Evolutionary conservation across 2,888 invertebrate species (phyloP).

Genomic region (Odontocerum albicorne): DNA sequence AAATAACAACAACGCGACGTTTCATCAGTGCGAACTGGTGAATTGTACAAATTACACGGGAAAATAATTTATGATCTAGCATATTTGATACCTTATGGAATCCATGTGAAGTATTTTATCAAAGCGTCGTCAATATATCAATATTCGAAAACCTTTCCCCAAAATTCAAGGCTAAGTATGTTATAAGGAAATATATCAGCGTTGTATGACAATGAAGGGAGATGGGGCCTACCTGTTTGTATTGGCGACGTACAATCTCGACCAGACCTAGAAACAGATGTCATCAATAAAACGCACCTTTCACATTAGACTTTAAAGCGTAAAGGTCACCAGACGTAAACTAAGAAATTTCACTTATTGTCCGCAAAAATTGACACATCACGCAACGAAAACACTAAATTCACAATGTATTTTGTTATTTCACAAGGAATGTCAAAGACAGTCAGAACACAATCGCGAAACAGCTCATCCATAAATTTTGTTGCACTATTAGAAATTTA

Average conservation of each 20-base stretch:
- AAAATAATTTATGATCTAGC: too few species aligned
- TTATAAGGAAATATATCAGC: slow-evolving; percentile 12
- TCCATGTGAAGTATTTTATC: too few species aligned
- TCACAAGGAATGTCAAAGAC: slow-evolving; percentile 32
- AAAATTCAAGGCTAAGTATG: slow-evolving; percentile 17
- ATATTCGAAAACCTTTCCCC: slow-evolving; percentile 14
- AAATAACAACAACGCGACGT: too few species aligned
- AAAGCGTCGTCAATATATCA: too few species aligned
- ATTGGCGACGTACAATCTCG: slow-evolving; percentile 29
- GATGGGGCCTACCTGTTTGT: slow-evolving; percentile 28
- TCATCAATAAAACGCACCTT: slow-evolving; percentile 30
- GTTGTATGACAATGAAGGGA: slow-evolving; percentile 19
- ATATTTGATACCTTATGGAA: too few species aligned
- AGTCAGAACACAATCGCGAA: slow-evolving; percentile 22
- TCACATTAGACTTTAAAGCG: slow-evolving; percentile 19
- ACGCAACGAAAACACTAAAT: slow-evolving; percentile 8
- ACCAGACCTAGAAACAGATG: slow-evolving; percentile 29
- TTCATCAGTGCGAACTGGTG: too few species aligned
- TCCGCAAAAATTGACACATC: slow-evolving; percentile 11
- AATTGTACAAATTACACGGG: too few species aligned
- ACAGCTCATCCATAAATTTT: slow-evolving; percentile 23
- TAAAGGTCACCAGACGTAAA: slow-evolving; percentile 2
- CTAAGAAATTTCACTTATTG: slow-evolving; percentile 3
- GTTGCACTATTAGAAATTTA: slow-evolving; percentile 19
- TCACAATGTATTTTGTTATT: slow-evolving; percentile 27